Evolutionary conservation across 2,888 invertebrate species (phyloP).

Genomic region (Melipona beecheii): DNA sequence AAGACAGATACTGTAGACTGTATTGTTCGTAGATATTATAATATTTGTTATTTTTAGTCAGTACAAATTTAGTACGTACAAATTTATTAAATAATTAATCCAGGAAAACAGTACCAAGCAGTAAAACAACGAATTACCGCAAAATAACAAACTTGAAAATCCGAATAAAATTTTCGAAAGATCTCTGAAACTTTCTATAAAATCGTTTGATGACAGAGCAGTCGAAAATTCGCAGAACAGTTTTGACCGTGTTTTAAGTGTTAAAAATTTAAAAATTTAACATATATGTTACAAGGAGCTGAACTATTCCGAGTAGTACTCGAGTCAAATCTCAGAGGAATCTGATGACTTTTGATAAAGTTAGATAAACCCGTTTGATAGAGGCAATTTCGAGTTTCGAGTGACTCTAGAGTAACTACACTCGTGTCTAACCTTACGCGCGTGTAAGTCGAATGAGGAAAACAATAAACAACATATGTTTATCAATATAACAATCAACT

Average conservation of each 20-base stretch:
- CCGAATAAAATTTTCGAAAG: background rate
- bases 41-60: background rate
- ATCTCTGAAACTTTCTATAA: too few species aligned
- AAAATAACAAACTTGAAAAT: background rate
- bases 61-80: too few species aligned
- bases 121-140: background rate
- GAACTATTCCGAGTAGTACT: background rate
- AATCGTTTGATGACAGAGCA: too few species aligned
- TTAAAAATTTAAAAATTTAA: too few species aligned
- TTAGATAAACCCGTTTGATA: background rate
- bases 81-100: background rate
- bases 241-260: too few species aligned
- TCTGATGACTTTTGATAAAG: background rate
- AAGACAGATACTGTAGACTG: background rate
- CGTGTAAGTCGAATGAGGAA: background rate
- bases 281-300: too few species aligned
- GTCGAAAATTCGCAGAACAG: too few species aligned
- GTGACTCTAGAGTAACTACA: background rate
- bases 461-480: background rate
- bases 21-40: background rate
- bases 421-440: background rate
- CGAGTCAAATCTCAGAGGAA: background rate
- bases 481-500: background rate
- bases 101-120: background rate
- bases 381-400: background rate